These are phyloP conservation scores for Syngnathus scovelli DNA, from an alignment of 2,113 vertebrate species.

Conservation along the genomic window DNA sequence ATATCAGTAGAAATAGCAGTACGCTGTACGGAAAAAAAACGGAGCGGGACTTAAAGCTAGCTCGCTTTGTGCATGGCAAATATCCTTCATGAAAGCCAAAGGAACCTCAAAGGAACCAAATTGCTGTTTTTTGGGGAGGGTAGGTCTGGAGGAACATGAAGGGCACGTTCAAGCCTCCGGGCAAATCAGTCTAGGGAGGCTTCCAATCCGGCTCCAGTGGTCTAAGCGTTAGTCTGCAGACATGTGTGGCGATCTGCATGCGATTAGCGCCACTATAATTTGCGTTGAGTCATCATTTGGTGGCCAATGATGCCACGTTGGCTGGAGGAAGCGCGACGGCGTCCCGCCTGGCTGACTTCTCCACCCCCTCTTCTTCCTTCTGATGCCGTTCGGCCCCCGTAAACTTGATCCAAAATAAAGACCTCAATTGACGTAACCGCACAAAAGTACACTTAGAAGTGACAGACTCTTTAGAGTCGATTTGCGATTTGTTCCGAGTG, in stretches of 20 bases:
- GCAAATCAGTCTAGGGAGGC: slow-evolving; percentile 46
- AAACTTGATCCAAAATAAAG: background rate
- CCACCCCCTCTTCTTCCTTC: background rate
- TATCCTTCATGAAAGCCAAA: slow-evolving; percentile 33
- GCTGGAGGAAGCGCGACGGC: slow-evolving; percentile 11
- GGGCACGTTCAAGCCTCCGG: slow-evolving; percentile 32
- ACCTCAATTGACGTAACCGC: background rate
- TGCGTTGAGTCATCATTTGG: slow-evolving; percentile 45
- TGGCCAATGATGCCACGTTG: slow-evolving; percentile 38
- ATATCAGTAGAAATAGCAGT: too few relatives aligned
- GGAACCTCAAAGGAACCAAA: slow-evolving; percentile 44
- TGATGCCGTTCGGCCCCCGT: background rate
- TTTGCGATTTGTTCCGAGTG: slow-evolving; percentile 5
- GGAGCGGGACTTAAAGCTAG: slow-evolving; percentile 1
- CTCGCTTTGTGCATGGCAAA: slow-evolving; percentile 18
- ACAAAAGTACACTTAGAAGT: slow-evolving; percentile 2
- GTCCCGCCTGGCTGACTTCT: slow-evolving; percentile 4
- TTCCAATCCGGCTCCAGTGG: slow-evolving; percentile 54
- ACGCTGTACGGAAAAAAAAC: background rate
- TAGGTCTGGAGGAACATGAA: slow-evolving; percentile 42
- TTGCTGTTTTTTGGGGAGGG: slow-evolving; percentile 38
- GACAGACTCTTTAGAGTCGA: background rate
- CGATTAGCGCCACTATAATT: slow-evolving; percentile 53
- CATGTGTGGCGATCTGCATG: slow-evolving; percentile 48
- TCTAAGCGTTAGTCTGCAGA: slow-evolving; percentile 46